phyloP scores from a whole-genome alignment of 2,797 vertebrate species.

The Falco concolor region DNA sequence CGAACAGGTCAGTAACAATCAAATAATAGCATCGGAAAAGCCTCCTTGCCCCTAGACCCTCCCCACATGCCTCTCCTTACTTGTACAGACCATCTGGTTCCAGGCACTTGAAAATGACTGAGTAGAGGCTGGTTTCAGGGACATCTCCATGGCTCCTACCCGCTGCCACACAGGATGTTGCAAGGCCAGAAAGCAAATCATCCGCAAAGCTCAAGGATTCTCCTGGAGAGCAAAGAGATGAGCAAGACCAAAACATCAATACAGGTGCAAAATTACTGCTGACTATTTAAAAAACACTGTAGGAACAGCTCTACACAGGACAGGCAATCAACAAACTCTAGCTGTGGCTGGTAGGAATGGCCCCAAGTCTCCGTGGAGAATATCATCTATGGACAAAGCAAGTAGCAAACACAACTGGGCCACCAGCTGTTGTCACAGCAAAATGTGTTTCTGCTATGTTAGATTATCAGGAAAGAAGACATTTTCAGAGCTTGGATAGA shows the following conservation, averaged over 20 bases:
- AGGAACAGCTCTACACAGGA: background rate
- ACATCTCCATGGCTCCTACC: constrained; percentile 85
- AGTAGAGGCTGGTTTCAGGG: constrained; percentile 86
- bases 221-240: constrained; percentile 75
- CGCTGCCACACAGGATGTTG: constrained; percentile 90
- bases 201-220: constrained; percentile 95
- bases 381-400: background rate
- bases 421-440: background rate
- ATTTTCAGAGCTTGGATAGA: background rate
- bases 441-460: background rate
- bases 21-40: background rate
- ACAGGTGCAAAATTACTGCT: background rate
- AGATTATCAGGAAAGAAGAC: background rate
- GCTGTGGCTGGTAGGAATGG: background rate
- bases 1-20: background rate
- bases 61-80: constrained; percentile 76
- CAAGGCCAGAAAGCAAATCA: constrained; percentile 93
- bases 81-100: constrained; percentile 98
- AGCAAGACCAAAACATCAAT: background rate
- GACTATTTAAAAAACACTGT: background rate
- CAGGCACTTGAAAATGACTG: constrained; percentile 98
- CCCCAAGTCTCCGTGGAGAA: background rate
- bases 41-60: background rate
- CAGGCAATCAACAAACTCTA: background rate
- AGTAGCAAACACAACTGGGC: background rate